Percentiles rank a stretch among this genome's conserved stretches.
Evolutionary conservation across 2,113 vertebrate genomes (phyloP).

Genomic region (Oryzias melastigma): DNA sequence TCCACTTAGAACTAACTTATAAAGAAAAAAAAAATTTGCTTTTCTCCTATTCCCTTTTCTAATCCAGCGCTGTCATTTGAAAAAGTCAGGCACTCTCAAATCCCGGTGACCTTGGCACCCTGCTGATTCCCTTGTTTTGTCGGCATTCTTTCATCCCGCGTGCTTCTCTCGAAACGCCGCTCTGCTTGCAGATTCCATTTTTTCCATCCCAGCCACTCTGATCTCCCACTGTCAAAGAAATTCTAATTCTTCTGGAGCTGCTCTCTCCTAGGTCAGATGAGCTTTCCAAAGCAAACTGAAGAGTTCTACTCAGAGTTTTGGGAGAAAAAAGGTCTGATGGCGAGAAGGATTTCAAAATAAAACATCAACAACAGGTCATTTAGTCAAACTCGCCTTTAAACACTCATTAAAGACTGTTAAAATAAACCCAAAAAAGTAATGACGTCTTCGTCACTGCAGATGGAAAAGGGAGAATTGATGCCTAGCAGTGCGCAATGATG

Average conservation of each 20-base stretch:
- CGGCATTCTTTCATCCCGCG: conserved; percentile 50
- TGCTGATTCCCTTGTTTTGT: conserved; percentile 61
- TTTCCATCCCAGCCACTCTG: conserved; percentile 34
- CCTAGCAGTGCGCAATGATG: too few species aligned
- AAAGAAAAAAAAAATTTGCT: not conserved
- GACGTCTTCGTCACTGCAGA: too few species aligned
- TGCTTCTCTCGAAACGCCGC: conserved; percentile 17
- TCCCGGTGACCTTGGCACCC: conserved; percentile 59
- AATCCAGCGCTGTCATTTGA: not conserved
- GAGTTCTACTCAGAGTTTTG: conserved; percentile 14
- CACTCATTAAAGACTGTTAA: too few species aligned
- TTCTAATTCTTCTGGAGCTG: conserved; percentile 35
- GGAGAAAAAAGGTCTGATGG: conserved; percentile 10
- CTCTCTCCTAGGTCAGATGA: conserved; percentile 21
- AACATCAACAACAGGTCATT: too few species aligned
- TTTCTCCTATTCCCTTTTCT: conserved; percentile 3
- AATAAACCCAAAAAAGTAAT: too few species aligned
- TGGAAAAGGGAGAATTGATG: too few species aligned
- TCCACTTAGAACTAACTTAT: not conserved
- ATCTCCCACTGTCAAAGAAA: conserved; percentile 56
- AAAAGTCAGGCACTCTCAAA: conserved; percentile 29
- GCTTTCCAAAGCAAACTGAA: conserved; percentile 23
- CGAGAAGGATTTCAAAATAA: conserved; percentile 19
- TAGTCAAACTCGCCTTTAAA: too few species aligned
- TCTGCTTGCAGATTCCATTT: conserved; percentile 30